Conservation (phyloP, 2,797 vertebrate genomes). For the Scarus forsteni region DNA sequence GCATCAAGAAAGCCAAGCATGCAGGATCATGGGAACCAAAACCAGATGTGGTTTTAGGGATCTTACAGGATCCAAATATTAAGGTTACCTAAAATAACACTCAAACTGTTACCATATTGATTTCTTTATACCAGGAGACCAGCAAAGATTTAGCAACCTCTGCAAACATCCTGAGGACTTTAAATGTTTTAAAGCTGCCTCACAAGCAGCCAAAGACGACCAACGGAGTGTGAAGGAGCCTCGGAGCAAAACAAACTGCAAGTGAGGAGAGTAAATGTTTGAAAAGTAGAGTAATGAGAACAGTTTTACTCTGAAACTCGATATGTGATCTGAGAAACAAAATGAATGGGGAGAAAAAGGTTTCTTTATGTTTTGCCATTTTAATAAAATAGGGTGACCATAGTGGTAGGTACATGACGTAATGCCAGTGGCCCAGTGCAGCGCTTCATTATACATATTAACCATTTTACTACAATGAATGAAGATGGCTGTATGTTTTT, state of each 20-base stretch:
- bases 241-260: not conserved
- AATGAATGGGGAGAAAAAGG: too few relatives aligned
- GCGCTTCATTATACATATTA: too few relatives aligned
- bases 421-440: too few relatives aligned
- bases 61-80: slow-evolving; percentile 7
- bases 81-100: not conserved
- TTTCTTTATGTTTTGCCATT: too few relatives aligned
- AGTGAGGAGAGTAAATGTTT: not conserved
- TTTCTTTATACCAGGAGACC: slow-evolving; percentile 11
- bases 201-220: slow-evolving; percentile 15
- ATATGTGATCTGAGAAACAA: too few relatives aligned
- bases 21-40: not conserved
- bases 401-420: too few relatives aligned
- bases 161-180: slow-evolving; percentile 37
- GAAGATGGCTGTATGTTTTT: too few relatives aligned
- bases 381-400: too few relatives aligned
- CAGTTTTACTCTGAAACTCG: too few relatives aligned
- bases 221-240: not conserved
- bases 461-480: too few relatives aligned
- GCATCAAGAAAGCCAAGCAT: not conserved
- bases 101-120: slow-evolving; percentile 1
- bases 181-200: slow-evolving; percentile 23
- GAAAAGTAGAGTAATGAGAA: not conserved
- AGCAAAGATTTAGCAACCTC: slow-evolving; percentile 11
- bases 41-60: slow-evolving; percentile 2